Evolutionary conservation across 2,113 vertebrate genomes (phyloP).

Genomic region (Toxostoma redivivum): DNA sequence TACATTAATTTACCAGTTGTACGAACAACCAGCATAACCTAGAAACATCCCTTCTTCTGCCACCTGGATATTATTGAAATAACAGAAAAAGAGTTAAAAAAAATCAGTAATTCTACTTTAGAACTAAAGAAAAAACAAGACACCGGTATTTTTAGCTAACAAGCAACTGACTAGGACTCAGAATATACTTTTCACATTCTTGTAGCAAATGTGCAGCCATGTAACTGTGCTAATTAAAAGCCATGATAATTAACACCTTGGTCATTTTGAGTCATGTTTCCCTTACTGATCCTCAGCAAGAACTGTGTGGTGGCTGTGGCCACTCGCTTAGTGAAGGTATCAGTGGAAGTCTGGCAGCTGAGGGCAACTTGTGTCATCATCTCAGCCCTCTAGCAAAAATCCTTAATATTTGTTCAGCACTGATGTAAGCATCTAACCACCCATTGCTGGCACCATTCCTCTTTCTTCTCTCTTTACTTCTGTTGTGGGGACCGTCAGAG

Average conservation of each 20-base stretch:
- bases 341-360: background rate
- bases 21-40: background rate
- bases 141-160: background rate
- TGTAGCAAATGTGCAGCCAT: background rate
- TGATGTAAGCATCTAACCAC: background rate
- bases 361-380: background rate
- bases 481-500: background rate
- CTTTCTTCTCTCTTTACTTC: background rate
- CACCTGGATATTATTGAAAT: background rate
- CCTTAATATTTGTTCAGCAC: background rate
- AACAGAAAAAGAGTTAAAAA: background rate
- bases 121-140: background rate
- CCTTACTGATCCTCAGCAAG: background rate
- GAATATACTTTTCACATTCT: background rate
- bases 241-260: background rate
- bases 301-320: background rate
- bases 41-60: background rate
- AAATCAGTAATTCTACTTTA: background rate
- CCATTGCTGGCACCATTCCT: background rate
- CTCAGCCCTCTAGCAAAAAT: background rate
- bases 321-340: background rate
- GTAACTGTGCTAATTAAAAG: background rate
- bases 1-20: background rate
- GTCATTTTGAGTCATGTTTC: background rate
- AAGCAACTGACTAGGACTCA: background rate